Evolutionary conservation across 1,140 invertebrate species (phyloP).

Genomic region (Scylla paramamosain): DNA sequence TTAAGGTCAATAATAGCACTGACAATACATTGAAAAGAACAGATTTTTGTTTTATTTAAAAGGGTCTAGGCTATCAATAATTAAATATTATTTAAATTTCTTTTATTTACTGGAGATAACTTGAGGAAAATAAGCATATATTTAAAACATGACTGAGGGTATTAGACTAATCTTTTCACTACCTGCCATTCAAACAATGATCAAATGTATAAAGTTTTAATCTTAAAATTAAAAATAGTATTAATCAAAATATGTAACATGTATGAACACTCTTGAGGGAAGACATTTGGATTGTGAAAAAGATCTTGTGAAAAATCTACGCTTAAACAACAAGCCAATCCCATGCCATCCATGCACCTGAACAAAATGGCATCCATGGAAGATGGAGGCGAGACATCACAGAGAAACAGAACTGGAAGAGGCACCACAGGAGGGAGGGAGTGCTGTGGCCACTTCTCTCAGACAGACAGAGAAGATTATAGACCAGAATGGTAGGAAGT

Average conservation of each 20-base stretch:
- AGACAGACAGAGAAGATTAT: conserved; percentile 53
- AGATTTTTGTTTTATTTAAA: conserved; percentile 63
- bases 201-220: conserved; percentile 67
- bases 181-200: conserved; percentile 73
- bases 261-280: conserved; percentile 72
- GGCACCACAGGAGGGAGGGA: conserved; percentile 39
- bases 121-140: conserved; percentile 67
- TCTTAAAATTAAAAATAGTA: conserved; percentile 75
- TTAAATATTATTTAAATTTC: conserved; percentile 69
- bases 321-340: conserved; percentile 75
- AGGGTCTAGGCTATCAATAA: conserved; percentile 67
- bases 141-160: conserved; percentile 67
- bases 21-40: conserved; percentile 59
- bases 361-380: conserved; percentile 74
- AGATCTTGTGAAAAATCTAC: conserved; percentile 75
- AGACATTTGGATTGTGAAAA: conserved; percentile 74
- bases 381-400: conserved; percentile 71
- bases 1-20: conserved; percentile 64
- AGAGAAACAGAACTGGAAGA: conserved; percentile 57
- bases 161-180: conserved; percentile 68
- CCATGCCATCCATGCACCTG: conserved; percentile 75
- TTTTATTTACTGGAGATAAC: conserved; percentile 69
- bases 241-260: conserved; percentile 75
- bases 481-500: conserved; percentile 31
- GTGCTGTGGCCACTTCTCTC: conserved; percentile 45